Conservation (phyloP, 2,113 vertebrate species). For the Bostrychus sinensis region DNA sequence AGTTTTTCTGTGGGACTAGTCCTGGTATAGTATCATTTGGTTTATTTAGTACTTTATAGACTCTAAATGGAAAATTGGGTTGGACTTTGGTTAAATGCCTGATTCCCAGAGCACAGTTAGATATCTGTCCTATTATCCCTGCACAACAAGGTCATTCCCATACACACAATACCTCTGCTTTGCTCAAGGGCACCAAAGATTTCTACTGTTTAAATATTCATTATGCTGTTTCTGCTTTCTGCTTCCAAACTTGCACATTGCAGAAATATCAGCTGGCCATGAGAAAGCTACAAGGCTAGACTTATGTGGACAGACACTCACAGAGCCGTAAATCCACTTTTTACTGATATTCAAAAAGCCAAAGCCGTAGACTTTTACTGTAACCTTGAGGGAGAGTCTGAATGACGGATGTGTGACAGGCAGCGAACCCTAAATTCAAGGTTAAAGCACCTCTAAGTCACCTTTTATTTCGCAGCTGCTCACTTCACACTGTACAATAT, state of each 20-base stretch:
- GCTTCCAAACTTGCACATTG: background rate
- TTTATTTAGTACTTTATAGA: background rate
- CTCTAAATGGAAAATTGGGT: background rate
- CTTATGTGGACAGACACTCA: slow-evolving; percentile 12
- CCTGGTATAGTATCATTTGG: background rate
- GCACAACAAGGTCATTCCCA: background rate
- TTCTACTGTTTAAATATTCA: background rate
- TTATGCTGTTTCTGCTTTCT: background rate
- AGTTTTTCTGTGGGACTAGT: background rate
- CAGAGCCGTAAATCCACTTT: slow-evolving; percentile 12
- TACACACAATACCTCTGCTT: background rate
- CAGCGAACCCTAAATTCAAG: background rate
- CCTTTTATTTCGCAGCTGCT: background rate
- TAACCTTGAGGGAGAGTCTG: slow-evolving; percentile 7
- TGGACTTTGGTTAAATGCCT: background rate
- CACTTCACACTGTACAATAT: slow-evolving; percentile 13
- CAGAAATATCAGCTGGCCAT: slow-evolving; percentile 5
- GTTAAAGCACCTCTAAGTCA: background rate
- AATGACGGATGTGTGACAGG: background rate
- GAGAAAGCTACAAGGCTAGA: background rate
- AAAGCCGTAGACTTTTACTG: background rate
- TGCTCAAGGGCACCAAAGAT: background rate
- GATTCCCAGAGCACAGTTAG: background rate
- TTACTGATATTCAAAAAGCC: slow-evolving; percentile 31
- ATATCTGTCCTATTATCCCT: background rate